Base-by-base conservation (phyloP, 2,888 invertebrate genomes). In the Drosophila longiperda region DNA sequence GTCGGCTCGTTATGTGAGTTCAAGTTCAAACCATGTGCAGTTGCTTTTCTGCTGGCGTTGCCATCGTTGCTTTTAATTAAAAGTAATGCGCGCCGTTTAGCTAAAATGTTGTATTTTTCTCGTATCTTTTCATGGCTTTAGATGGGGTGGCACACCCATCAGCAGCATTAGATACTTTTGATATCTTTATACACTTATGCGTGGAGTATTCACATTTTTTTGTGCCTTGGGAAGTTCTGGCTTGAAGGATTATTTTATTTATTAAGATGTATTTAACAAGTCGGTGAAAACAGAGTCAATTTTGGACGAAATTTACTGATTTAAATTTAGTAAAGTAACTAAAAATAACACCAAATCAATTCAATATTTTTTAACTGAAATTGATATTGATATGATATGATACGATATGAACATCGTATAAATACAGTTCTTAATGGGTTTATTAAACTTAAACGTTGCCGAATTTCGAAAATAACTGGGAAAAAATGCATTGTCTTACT, bases 41-140 rank as follows among this genome's bases (percentile, higher is more conserved):
- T 73, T 80, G 68, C 20, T 34, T 32, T 52, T 26, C 29, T 54
- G 11, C 79, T 73, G 66, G 83, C 84, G 75, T 75, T 87, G 82
- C 23, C 45, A 45, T 45, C 45, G 78, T 68, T 87, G 85, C 69
- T 89, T 86, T 87, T 89, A 87, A 87, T 87, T 87, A 87, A 87
- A 87, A 87, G 85, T 89, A 89, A 87, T 89, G 89, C 83, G 58
- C 59, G 80, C 75, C 87, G 81, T 86, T 88, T 87, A 83, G 85
- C 82, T 77, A 67, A 82, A 88, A 82, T 61, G 73, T 68, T 76
- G 66, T 59, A 61, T 40, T 55, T n/a, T 64, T 57, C 54, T 50
- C 38, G 38, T 54, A 60, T 66, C 64, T 53, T 34, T 63, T 49
- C 54, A 42, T 63, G 50, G 59, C 34, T 29, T 55, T 42, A 36